Evolutionary conservation across 2,888 invertebrate genomes (phyloP), one percentile per base, ranked within the genome.

Genomic region (Eudemis profundana): DNA sequence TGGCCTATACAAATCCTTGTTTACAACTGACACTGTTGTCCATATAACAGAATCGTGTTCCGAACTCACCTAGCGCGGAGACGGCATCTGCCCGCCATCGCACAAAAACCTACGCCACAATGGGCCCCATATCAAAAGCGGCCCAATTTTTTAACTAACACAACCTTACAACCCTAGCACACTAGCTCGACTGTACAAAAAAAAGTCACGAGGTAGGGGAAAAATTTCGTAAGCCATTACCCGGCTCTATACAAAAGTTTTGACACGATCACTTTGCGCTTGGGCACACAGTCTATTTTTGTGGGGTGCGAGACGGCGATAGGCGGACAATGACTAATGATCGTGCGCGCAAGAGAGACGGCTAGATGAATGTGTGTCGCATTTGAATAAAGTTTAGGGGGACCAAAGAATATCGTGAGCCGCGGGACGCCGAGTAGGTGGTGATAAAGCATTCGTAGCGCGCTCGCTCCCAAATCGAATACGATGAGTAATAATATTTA

Each of bases 401-500:
- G 86, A 87, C 88, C 84, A 84, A 82, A 87, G 82, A 87, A 82
- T 84, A 78, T 73, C 82, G 84, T 85, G 87, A 90, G 77, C 90
- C 82, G 84, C 90, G 90, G 91, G 91, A 89, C 79, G 86, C 86
- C 90, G 90, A 92, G 90, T 92, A 91, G 93, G 93, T 92, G 93
- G 93, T 90, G 90, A 90, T 92, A 91, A 91, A 92, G 90, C 90
- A 91, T 92, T 88, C 89, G 90, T 87, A 89, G 89, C 84, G 83
- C 71, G 86, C 84, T 83, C 85, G 87, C 83, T 90, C 88, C 89
- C 88, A 90, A 90, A 90, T 90, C 90, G 88, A 89, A 89, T 87
- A 80, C 92, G 92, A 90, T 92, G 92, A 92, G 90, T 92, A 91
- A 90, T 90, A 90, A 87, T 92, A 90, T 91, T 90, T 89, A 89